These are phyloP conservation scores for Indicator indicator DNA, from an alignment of 2,113 vertebrate genomes.

Conservation along the genomic window DNA sequence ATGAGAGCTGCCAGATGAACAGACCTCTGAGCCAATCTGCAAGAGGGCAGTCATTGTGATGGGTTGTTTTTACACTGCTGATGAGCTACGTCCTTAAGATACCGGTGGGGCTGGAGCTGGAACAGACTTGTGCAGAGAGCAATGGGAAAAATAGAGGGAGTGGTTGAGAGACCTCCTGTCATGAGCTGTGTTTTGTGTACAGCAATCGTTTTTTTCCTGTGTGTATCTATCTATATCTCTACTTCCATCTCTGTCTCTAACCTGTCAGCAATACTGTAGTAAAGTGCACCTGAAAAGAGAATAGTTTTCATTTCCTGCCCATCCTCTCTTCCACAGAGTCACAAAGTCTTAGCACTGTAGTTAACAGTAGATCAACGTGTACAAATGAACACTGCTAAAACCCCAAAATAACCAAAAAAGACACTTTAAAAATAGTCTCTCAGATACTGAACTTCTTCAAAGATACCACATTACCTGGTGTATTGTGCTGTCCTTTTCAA, in stretches of 20 bases:
- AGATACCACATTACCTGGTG: background rate
- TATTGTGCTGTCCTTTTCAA: background rate
- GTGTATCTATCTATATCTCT: background rate
- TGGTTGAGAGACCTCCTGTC: background rate
- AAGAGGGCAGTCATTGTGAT: accelerated
- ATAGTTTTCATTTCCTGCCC: background rate
- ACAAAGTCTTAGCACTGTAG: background rate
- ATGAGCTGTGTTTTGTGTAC: background rate
- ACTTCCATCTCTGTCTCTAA: background rate
- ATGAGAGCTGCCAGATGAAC: background rate
- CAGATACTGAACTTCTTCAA: background rate
- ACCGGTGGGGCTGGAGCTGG: background rate
- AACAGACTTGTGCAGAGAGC: background rate
- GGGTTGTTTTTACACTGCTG: background rate
- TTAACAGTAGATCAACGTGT: background rate
- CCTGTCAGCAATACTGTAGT: background rate
- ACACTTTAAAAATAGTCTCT: background rate
- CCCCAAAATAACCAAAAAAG: background rate
- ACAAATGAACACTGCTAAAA: background rate
- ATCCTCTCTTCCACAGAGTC: background rate
- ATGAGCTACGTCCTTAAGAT: background rate
- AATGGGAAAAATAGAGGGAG: background rate
- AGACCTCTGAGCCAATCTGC: background rate
- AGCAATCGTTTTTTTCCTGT: background rate
- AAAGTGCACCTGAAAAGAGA: background rate